Evolutionary conservation across 2,888 invertebrate genomes (phyloP).

Genomic region (Dicyrtomina minuta): DNA sequence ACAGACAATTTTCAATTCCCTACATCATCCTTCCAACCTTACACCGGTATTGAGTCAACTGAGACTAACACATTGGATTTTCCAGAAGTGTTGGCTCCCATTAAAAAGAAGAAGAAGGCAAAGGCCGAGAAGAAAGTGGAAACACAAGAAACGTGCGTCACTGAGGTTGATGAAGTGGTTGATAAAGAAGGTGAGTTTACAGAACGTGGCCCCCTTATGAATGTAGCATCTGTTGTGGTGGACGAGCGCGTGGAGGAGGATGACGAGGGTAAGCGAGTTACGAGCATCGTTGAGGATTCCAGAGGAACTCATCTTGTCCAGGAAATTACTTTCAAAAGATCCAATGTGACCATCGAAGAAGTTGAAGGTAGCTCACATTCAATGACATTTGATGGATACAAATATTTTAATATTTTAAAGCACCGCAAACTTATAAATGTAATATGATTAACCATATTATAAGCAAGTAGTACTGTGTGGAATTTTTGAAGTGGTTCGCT

Average conservation of each 20-base stretch:
- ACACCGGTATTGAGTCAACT: background rate
- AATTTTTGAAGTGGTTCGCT: no score
- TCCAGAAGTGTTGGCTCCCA: conserved; percentile 16
- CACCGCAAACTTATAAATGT: background rate
- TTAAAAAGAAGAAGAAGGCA: conserved; percentile 24
- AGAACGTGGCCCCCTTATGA: conserved; percentile 1
- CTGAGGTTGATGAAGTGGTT: conserved; percentile 36
- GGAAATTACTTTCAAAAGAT: conserved; percentile 31
- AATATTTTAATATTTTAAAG: background rate
- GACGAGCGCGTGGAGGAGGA: conserved; percentile 27
- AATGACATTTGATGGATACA: background rate
- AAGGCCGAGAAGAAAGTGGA: conserved; percentile 28
- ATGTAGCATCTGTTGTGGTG: conserved; percentile 22
- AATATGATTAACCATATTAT: no score
- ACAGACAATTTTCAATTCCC: background rate
- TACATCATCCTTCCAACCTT: background rate
- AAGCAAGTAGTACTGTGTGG: no score
- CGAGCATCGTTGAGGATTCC: conserved; percentile 29
- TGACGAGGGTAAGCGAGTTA: conserved; percentile 23
- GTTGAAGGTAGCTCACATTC: conserved; percentile 9
- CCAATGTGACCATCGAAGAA: conserved; percentile 30
- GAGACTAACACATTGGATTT: conserved; percentile 16
- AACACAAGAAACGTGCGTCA: conserved; percentile 17
- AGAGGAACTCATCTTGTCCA: conserved; percentile 27
- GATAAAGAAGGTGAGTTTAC: conserved; percentile 36